Conservation (phyloP, 2,797 vertebrate genomes). For the Trematomus bernacchii region DNA sequence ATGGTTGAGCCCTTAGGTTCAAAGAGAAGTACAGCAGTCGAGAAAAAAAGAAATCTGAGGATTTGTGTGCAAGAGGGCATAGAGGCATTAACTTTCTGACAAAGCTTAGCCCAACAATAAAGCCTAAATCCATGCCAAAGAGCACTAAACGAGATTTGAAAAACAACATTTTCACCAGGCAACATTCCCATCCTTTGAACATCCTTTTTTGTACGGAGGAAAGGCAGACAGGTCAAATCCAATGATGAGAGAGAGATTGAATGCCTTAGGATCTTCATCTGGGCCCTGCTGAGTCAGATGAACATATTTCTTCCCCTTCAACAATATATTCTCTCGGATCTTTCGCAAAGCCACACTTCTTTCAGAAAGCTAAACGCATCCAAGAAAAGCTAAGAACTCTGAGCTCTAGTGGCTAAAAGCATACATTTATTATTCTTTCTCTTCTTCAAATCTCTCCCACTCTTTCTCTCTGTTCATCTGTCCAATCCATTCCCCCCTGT, state of each 20-base stretch:
- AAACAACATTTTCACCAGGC: constrained; percentile 59
- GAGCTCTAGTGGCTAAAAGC: constrained; percentile 14
- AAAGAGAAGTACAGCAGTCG: constrained; percentile 57
- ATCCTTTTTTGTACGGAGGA: constrained; percentile 26
- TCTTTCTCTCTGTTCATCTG: neutral
- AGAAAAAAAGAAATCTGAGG: constrained; percentile 46
- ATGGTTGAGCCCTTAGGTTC: constrained; percentile 56
- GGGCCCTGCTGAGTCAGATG: constrained; percentile 32
- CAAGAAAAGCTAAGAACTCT: constrained; percentile 12
- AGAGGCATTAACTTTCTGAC: constrained; percentile 70
- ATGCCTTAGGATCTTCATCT: constrained; percentile 44
- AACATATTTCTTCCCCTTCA: constrained; percentile 12
- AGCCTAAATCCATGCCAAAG: constrained; percentile 71
- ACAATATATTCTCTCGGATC: constrained; percentile 25
- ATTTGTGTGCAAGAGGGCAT: constrained; percentile 72
- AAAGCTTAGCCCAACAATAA: constrained; percentile 76
- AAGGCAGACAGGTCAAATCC: constrained; percentile 40
- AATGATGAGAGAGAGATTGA: constrained; percentile 38
- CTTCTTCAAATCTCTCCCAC: constrained; percentile 23
- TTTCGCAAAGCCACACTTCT: constrained; percentile 19
- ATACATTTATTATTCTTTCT: constrained; percentile 27
- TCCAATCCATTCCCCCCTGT: neutral
- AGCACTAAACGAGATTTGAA: constrained; percentile 66
- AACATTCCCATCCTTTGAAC: constrained; percentile 36
- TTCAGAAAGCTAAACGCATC: constrained; percentile 17